Evolutionary conservation across 1,140 invertebrate species (phyloP).

Genomic region (Microplitis demolitor): DNA sequence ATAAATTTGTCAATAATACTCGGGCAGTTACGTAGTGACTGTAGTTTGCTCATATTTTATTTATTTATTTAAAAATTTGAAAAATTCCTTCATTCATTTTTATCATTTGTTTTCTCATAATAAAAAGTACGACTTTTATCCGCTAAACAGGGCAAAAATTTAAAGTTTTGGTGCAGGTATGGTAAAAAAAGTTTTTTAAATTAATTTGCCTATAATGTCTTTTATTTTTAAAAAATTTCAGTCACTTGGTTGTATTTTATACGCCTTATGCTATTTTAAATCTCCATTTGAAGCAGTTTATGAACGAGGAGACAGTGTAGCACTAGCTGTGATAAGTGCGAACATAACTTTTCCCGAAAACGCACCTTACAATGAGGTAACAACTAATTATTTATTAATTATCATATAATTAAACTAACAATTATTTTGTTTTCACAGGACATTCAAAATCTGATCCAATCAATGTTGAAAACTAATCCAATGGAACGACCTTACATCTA

Average conservation of each 20-base stretch:
- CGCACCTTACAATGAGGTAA: conserved; percentile 70
- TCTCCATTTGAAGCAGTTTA: conserved; percentile 86
- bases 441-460: conserved; percentile 73
- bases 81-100: too few relatives aligned
- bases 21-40: too few relatives aligned
- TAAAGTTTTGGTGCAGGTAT: too few relatives aligned
- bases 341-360: conserved; percentile 76
- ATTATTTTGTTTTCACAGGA: conserved; percentile 60
- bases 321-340: conserved; percentile 81
- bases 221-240: conserved; percentile 44
- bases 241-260: conserved; percentile 86
- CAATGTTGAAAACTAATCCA: conserved; percentile 76
- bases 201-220: too few relatives aligned
- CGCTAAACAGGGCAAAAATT: too few relatives aligned
- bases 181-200: too few relatives aligned
- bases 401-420: conserved; percentile 10
- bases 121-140: too few relatives aligned
- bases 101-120: too few relatives aligned
- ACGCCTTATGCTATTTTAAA: conserved; percentile 84
- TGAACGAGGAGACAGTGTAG: conserved; percentile 85
- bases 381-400: neutral
- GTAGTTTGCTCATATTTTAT: too few relatives aligned
- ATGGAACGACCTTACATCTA: conserved; percentile 78
- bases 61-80: too few relatives aligned
- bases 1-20: too few relatives aligned